Base-by-base conservation (phyloP, 2,797 vertebrate species). In the Darevskia mixta region DNA sequence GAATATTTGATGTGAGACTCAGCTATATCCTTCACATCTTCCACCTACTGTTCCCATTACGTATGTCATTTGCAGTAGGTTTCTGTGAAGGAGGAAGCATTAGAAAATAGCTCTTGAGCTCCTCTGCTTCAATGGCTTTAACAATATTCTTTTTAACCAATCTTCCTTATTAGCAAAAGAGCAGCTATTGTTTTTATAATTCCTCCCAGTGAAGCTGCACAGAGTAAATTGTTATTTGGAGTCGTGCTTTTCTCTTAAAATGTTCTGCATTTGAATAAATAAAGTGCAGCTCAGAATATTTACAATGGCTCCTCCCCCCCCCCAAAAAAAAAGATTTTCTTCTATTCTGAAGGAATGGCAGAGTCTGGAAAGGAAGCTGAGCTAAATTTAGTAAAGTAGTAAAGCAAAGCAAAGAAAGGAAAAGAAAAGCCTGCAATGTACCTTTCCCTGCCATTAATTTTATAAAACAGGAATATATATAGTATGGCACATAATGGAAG, bases 171-270 rank as follows among this genome's bases (percentile, higher is more conserved):
- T 87, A 83, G n/a, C 49, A 38, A 81, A 80, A 90, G 4, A 61
- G 0, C 83, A 94, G 76, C 1, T 73, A 61, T 82, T 91, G 91
- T 93, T 92, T 85, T 91, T 88, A 89, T 88, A 93, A 89, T 91
- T 89, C 91, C 41, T 95, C 55, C 10, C n/a, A 71, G 8, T 0
- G 79, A 82, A 38, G 84, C 90, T 95, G 93, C 85, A 55, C 81
- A 41, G 86, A 32, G 72, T 90, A 45, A 91, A 87, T 85, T 18
- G 7, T 78, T 91, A 72, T 11, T 88, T 55, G 90, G 75, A 95
- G 93, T 93, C 91, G 93, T 90, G 3, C 55, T 0, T 0, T 29
- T 5, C 83, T 2, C 49, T 0, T 73, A 25, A 90, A 32, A 83
- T 88, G 81, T 90, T 88, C 8, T 81, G 8, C 79, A 88, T 0